Base-by-base conservation (phyloP, 2,797 vertebrate genomes). In the Echiichthys vipera region DNA sequence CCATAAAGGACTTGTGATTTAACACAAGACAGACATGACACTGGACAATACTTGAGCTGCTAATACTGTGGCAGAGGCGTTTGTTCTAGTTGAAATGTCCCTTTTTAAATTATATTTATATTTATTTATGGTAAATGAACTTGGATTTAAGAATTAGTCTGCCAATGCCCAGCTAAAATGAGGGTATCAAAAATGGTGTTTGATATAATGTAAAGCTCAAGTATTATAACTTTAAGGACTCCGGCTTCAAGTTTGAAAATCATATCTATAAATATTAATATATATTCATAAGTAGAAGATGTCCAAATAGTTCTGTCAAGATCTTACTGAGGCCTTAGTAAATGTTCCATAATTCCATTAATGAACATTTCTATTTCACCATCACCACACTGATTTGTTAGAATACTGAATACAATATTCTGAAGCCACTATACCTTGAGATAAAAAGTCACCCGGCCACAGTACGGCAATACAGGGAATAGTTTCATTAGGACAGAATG, bases 401-500 rank as follows among this genome's bases (percentile, higher is more conserved):
- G 10, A 24, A 45, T 14, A 24, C n/a, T n/a, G n/a, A n/a, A n/a
- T n/a, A n/a, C n/a, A n/a, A n/a, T n/a, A 25, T 6, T 42, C 46
- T 51, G 34, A 54, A 56, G 13, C n/a, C 40, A 24, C 24, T 20
- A 9, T 12, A 36, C 14, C 17, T 42, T 42, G 34, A 36, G 34
- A 64, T 47, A 34, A 39, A 65, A 40, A 49, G 55, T 45, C 17
- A 22, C 50, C 45, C 5, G 14, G 34, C 45, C 53, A 34, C 37
- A 54, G 49, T 1, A 20, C 45, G 74, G 58, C 68, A 47, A 34
- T 22, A 45, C 29, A 58, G 32, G 42, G 36, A 57, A 37, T 4
- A 13, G 22, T 75, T 77, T 75, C 47, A 86, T 77, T 66, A 50
- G 61, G 51, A 65, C 18, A 30, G 46, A 72, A 50, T 42, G 58